Conservation (phyloP, 1,140 invertebrate species). For the Hylaeus volcanicus region DNA sequence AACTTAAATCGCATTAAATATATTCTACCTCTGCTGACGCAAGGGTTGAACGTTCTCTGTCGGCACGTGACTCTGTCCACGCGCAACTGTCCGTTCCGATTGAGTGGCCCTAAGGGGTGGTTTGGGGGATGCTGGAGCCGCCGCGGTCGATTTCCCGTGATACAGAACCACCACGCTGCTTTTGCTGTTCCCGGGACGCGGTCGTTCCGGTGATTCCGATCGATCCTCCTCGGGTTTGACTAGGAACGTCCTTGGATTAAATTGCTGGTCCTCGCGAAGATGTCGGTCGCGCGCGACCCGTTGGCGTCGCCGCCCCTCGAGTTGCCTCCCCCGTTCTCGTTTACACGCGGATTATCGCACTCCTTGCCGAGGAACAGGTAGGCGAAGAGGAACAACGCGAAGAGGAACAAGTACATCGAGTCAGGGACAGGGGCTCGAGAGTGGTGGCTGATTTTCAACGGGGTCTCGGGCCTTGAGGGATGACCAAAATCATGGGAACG, state of each 20-base stretch:
- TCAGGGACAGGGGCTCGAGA: constrained; percentile 9
- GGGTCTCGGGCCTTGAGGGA: constrained; percentile 21
- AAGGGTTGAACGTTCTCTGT: neutral
- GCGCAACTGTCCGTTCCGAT: constrained; percentile 60
- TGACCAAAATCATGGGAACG: constrained; percentile 20
- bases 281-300: neutral
- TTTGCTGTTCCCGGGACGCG: constrained; percentile 65
- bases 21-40: constrained; percentile 33
- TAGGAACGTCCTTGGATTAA: constrained; percentile 46
- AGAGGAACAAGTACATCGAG: constrained; percentile 41
- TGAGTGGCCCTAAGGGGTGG: constrained; percentile 53
- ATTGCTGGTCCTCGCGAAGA: neutral
- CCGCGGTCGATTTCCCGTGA: constrained; percentile 51
- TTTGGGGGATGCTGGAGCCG: constrained; percentile 40
- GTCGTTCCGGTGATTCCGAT: constrained; percentile 35
- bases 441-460: constrained; percentile 2
- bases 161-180: constrained; percentile 71
- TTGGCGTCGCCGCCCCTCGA: neutral
- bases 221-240: constrained; percentile 42
- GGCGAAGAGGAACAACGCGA: constrained; percentile 38
- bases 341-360: neutral
- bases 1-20: no score
- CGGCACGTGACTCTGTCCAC: neutral
- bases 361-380: constrained; percentile 31
- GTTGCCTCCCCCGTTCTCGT: neutral